Percentiles rank a stretch among this genome's conserved stretches.
These are phyloP conservation scores for Melinaea menophilus DNA, from an alignment of 2,888 invertebrate species.

Conservation along the genomic window DNA sequence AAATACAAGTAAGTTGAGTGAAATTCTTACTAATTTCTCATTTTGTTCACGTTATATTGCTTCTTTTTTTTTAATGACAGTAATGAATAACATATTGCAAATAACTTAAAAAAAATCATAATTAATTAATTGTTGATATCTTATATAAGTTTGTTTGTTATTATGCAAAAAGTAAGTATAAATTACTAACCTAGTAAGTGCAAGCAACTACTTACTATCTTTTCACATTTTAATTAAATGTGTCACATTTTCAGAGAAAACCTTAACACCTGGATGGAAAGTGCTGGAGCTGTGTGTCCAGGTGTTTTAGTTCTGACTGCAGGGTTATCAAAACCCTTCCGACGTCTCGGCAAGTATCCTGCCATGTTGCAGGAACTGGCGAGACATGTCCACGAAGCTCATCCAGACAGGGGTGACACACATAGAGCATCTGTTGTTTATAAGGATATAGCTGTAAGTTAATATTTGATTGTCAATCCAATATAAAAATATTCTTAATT, in stretches of 20 bases:
- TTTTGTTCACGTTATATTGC: neutral
- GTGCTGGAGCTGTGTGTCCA: slow-evolving; percentile 89
- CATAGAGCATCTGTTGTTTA: slow-evolving; percentile 96
- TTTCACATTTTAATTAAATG: neutral
- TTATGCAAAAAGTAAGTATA: too few species aligned
- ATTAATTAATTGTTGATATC: too few species aligned
- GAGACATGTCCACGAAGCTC: slow-evolving; percentile 95
- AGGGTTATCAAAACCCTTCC: slow-evolving; percentile 95
- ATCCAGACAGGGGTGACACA: slow-evolving; percentile 97
- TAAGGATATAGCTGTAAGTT: slow-evolving; percentile 93
- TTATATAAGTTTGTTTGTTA: too few species aligned
- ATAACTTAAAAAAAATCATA: too few species aligned
- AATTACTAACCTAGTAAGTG: too few species aligned
- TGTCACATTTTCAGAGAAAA: slow-evolving; percentile 80
- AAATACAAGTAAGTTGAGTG: slow-evolving; percentile 86
- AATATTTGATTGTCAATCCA: slow-evolving; percentile 2
- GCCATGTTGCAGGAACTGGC: slow-evolving; percentile 96
- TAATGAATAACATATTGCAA: too few species aligned
- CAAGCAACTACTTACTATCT: too few species aligned
- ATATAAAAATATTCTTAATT: slow-evolving; percentile 14
- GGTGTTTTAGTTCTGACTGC: slow-evolving; percentile 94
- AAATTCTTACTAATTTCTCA: neutral
- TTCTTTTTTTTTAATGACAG: too few species aligned
- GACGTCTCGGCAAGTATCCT: slow-evolving; percentile 96
- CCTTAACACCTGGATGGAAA: slow-evolving; percentile 91